phyloP scores from a whole-genome alignment of 2,888 invertebrate species.

The Luperina nickerlii region DNA sequence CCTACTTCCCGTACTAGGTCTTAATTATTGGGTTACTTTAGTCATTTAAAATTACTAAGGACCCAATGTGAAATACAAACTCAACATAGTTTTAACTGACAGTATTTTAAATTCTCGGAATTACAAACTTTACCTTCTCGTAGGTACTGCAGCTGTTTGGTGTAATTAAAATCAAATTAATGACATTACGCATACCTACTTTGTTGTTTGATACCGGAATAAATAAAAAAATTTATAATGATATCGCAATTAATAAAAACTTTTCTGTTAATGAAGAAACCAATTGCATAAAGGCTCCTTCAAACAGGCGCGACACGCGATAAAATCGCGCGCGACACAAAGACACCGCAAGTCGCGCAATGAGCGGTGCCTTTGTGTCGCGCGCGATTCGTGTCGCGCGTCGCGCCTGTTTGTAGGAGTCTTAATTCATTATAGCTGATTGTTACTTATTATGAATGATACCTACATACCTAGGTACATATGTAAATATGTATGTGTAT shows the following conservation, averaged over 20 bases:
- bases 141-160: not conserved
- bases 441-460: no score
- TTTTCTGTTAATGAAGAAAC: slow-evolving; percentile 17
- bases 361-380: no score
- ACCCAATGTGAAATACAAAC: not conserved
- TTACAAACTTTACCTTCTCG: not conserved
- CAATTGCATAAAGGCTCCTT: no score
- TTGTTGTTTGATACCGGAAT: not conserved
- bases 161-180: slow-evolving; percentile 34
- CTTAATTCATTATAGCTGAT: no score
- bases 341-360: no score
- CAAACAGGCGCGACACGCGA: no score
- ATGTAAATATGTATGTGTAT: no score
- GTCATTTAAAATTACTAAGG: not conserved
- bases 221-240: not conserved
- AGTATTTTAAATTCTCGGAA: not conserved
- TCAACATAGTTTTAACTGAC: not conserved
- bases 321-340: no score
- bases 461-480: no score
- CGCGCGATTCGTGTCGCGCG: no score
- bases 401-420: no score
- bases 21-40: not conserved
- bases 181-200: not conserved
- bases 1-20: not conserved
- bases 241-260: slow-evolving; percentile 27